A percentile compares a stretch with the other conserved stretches of the same genome.
Evolutionary conservation across 2,113 vertebrate species (phyloP).

Genomic region (Tetrao urogallus): DNA sequence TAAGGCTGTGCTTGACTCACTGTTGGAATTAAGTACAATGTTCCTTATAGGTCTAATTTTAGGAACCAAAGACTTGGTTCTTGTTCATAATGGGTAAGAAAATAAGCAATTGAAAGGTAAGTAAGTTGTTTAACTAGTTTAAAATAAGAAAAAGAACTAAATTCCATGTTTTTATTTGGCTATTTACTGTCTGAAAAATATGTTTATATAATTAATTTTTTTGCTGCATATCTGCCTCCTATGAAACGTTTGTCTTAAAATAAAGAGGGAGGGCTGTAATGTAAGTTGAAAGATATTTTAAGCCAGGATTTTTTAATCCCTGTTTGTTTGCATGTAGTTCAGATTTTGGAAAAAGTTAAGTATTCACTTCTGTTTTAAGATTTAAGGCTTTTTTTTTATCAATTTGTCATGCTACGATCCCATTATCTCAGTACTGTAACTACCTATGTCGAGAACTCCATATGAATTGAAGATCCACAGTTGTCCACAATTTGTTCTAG

Average conservation of each 20-base stretch:
- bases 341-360: background rate
- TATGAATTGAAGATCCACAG: background rate
- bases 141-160: background rate
- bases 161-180: background rate
- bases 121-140: background rate
- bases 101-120: background rate
- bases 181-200: background rate
- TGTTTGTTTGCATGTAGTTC: background rate
- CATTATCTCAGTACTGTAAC: background rate
- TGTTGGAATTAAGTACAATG: background rate
- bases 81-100: background rate
- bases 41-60: background rate
- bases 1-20: background rate
- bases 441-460: background rate
- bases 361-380: background rate
- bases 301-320: slow-evolving; percentile 6
- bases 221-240: background rate
- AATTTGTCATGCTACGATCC: background rate
- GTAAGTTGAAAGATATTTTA: slow-evolving; percentile 7
- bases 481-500: background rate
- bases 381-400: background rate
- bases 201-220: background rate
- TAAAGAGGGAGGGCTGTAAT: slow-evolving; percentile 9
- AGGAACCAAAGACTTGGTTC: background rate
- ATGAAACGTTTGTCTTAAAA: slow-evolving; percentile 19